Percentiles rank a stretch among this genome's conserved stretches.
These are phyloP conservation scores for Diabrotica undecimpunctata DNA, from an alignment of 1,140 invertebrate species.

Conservation along the genomic window DNA sequence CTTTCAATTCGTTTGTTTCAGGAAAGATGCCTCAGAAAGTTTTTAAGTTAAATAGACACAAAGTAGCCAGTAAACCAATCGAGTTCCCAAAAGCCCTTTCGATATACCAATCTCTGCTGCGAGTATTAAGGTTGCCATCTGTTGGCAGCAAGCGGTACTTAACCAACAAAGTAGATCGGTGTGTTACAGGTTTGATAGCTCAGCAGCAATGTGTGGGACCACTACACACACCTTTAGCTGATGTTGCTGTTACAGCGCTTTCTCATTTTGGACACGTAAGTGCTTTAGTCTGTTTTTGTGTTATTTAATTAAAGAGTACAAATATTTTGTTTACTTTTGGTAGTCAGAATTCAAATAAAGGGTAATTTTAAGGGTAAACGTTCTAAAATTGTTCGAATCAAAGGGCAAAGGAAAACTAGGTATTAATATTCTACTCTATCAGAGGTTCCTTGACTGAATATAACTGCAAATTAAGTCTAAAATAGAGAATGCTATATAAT, in stretches of 20 bases:
- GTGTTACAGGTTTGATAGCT: constrained; percentile 91
- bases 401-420: too few species aligned
- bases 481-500: too few species aligned
- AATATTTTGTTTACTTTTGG: constrained; percentile 10
- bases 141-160: constrained; percentile 94
- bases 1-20: constrained; percentile 15
- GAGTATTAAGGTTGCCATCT: constrained; percentile 82
- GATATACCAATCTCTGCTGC: constrained; percentile 66
- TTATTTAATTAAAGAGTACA: neutral
- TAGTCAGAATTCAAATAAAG: too few species aligned
- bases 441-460: too few species aligned
- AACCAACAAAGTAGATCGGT: constrained; percentile 92
- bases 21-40: constrained; percentile 78
- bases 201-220: constrained; percentile 98
- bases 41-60: constrained; percentile 52
- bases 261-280: constrained; percentile 63
- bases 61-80: constrained; percentile 44
- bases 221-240: constrained; percentile 89
- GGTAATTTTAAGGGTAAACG: too few species aligned
- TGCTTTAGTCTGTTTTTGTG: constrained; percentile 19
- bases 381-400: too few species aligned
- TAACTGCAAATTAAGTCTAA: too few species aligned
- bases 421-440: too few species aligned
- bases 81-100: constrained; percentile 54
- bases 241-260: constrained; percentile 89